Base-by-base conservation (phyloP, 2,888 invertebrate genomes). In the Petrophora chlorosata region DNA sequence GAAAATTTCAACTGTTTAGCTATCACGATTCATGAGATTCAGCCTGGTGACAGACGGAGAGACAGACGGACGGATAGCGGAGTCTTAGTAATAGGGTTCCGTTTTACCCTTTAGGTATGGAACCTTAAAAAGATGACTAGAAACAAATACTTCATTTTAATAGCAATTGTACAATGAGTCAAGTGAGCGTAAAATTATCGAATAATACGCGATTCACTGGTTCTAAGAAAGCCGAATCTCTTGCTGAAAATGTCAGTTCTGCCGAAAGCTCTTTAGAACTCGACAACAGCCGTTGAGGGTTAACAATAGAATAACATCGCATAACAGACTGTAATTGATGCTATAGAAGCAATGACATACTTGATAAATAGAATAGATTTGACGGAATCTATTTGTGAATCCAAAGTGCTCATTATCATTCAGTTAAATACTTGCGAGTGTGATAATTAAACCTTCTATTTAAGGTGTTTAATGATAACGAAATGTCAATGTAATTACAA, bases 181-280 rank as follows among this genome's bases (percentile, higher is more conserved):
- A 30, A 30, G 2, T 0, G n/a, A 26, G 15, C 14, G 13, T n/a
- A 8, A 30, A 13, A 16, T 32, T 8, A 26, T 25, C 33, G 17
- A 33, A 41, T 12, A 15, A 34, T 14, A 2, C 5, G 16, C 4
- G 9, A 36, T 39, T 29, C 5, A 14, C 3, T 5, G 12, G n/a
- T 35, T 40, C 22, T 29, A 30, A 40, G 39, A 22, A 39, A n/a
- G 25, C 39, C 39, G 39, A 39, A 29, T 29, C 5, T 3, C 28
- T 14, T 9, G 22, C 35, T 14, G 14, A 30, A 38, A 30, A 22
- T 15, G 39, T 34, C 17, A 15, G 19, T 30, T 33, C 19, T 39
- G 19, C 33, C 26, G 33, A 33, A 33, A 16, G 26, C 7, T 15
- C 17, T 5, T 4, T 19, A 2, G 4, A 5, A 5, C 4, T 19